Evolutionary conservation across 2,113 vertebrate genomes (phyloP).

Genomic region (Myrmecobius fasciatus): DNA sequence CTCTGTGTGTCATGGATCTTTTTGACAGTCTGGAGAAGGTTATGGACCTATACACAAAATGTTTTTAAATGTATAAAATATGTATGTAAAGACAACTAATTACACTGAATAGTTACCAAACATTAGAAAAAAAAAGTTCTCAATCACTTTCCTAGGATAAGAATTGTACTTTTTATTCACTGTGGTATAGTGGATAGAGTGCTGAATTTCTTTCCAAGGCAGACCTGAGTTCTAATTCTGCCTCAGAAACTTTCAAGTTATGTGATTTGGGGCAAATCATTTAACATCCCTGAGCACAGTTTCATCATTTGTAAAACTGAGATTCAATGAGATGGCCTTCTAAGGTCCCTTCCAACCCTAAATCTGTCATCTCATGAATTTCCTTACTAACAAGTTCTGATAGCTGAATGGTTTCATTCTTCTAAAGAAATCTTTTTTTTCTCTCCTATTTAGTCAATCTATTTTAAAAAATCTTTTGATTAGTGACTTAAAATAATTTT

Average conservation of each 20-base stretch:
- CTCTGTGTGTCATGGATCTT: not conserved
- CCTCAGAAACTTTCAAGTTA: not conserved
- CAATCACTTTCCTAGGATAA: not conserved
- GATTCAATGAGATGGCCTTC: not conserved
- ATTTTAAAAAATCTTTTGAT: constrained; percentile 10
- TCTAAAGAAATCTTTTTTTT: constrained; percentile 7
- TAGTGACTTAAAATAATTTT: constrained; percentile 4
- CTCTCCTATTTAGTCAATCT: not conserved
- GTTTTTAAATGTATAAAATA: not conserved
- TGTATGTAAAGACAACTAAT: not conserved
- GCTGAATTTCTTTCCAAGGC: not conserved
- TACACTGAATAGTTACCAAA: not conserved
- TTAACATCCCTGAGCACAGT: not conserved
- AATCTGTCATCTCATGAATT: not conserved
- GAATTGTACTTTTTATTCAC: not conserved
- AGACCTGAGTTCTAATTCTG: not conserved
- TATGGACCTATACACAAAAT: not conserved
- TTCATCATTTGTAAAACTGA: not conserved
- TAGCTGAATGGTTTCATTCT: not conserved
- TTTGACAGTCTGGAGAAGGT: not conserved
- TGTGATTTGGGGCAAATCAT: not conserved
- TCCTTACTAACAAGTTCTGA: not conserved
- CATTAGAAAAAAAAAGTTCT: not conserved
- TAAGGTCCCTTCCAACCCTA: not conserved
- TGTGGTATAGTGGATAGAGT: not conserved